phyloP scores from a whole-genome alignment of 2,797 vertebrate species.

The Ctenosaura bakeri region DNA sequence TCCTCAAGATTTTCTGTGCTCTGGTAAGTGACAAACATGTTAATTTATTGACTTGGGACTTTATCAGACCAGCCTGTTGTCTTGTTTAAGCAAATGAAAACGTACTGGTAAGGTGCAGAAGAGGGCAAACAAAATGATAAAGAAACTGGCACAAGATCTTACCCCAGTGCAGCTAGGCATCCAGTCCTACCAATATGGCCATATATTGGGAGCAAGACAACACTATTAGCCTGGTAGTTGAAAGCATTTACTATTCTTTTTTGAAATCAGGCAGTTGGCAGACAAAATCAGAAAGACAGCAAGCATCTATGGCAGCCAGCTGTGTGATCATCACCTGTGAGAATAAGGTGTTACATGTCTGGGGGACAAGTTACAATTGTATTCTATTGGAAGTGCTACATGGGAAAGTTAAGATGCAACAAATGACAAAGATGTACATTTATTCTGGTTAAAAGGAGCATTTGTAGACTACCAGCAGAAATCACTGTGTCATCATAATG shows the following conservation, averaged over 20 bases:
- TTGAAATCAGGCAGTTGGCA: not conserved
- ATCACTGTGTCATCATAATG: not conserved
- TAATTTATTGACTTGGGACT: not conserved
- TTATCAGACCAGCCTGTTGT: too few relatives aligned
- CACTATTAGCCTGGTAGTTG: not conserved
- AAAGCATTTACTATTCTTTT: constrained; percentile 17
- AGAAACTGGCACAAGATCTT: too few relatives aligned
- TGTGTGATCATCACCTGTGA: rapidly evolving
- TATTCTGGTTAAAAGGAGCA: not conserved
- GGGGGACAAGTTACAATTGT: not conserved
- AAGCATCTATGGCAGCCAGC: not conserved
- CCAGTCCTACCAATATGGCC: too few relatives aligned
- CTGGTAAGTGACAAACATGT: constrained; percentile 18
- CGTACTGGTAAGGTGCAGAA: too few relatives aligned
- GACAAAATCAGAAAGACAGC: not conserved
- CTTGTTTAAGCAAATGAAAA: too few relatives aligned
- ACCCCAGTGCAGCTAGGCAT: too few relatives aligned
- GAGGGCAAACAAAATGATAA: too few relatives aligned
- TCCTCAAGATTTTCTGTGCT: not conserved
- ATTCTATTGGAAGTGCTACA: constrained; percentile 23
- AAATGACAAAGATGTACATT: constrained; percentile 3
- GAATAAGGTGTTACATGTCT: not conserved
- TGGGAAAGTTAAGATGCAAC: constrained; percentile 32
- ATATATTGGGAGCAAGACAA: not conserved
- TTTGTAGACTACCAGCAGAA: not conserved